phyloP scores from a whole-genome alignment of 1,140 invertebrate genomes.

The Cotesia vestalis region DNA sequence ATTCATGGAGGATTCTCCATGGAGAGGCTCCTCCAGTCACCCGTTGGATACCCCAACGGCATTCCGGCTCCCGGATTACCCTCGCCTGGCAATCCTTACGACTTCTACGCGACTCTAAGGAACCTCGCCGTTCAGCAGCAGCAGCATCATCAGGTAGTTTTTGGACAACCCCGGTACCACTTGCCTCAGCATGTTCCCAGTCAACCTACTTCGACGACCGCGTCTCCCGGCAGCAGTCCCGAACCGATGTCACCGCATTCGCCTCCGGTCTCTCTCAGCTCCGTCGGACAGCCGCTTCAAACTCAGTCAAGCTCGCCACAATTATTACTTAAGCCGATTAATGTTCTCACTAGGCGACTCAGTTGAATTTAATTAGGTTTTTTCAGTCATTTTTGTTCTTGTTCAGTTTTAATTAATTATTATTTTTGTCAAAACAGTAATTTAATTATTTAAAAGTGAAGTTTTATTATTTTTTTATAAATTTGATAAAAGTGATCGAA shows the following conservation, averaged over 20 bases:
- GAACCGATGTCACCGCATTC: constrained; percentile 63
- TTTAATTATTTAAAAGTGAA: too few relatives aligned
- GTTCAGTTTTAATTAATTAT: neutral
- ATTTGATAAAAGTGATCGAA: too few relatives aligned
- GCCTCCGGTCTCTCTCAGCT: constrained; percentile 49
- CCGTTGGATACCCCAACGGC: constrained; percentile 48
- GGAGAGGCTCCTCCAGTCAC: constrained; percentile 61
- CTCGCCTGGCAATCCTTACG: constrained; percentile 52
- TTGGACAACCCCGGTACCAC: constrained; percentile 57
- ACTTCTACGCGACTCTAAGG: constrained; percentile 66
- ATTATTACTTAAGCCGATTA: constrained; percentile 59
- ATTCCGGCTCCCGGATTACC: constrained; percentile 45
- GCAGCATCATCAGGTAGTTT: constrained; percentile 48
- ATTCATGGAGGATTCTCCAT: constrained; percentile 63
- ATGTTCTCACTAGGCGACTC: constrained; percentile 60
- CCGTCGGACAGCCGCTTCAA: constrained; percentile 45
- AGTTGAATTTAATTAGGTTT: constrained; percentile 49
- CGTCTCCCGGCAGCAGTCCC: constrained; percentile 66
- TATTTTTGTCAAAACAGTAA: too few relatives aligned
- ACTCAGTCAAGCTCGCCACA: constrained; percentile 50
- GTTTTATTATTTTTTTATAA: too few relatives aligned
- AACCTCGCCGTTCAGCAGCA: constrained; percentile 58
- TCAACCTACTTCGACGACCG: constrained; percentile 60
- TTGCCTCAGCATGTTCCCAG: constrained; percentile 46
- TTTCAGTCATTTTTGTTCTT: neutral